Conservation (phyloP, 2,113 vertebrate species). For the Epinephelus cyanopodus region DNA sequence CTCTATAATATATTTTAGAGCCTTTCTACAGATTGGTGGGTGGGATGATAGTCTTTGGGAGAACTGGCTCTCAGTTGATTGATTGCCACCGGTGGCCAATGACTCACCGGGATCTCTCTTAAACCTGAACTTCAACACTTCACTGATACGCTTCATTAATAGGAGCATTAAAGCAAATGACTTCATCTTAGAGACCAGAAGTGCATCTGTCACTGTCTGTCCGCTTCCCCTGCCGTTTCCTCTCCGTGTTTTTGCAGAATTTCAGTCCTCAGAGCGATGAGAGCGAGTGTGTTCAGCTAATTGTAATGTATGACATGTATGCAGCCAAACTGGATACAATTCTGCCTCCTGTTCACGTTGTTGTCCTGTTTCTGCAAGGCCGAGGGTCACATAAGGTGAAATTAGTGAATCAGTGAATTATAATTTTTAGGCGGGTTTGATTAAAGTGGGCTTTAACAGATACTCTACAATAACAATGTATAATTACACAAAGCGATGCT, state of each 20-base stretch:
- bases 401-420: too few relatives aligned
- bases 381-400: too few relatives aligned
- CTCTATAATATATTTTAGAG: neutral
- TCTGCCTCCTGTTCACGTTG: neutral
- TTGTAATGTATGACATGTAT: neutral
- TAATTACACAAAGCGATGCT: too few relatives aligned
- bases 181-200: constrained; percentile 54
- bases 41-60: constrained; percentile 20
- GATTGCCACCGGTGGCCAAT: constrained; percentile 49
- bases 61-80: constrained; percentile 40
- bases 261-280: neutral
- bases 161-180: constrained; percentile 60
- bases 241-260: neutral
- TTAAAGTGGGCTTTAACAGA: too few relatives aligned
- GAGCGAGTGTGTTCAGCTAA: neutral
- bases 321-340: neutral
- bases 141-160: constrained; percentile 70
- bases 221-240: constrained; percentile 40
- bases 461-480: too few relatives aligned
- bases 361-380: neutral
- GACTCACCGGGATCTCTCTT: constrained; percentile 47
- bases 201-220: constrained; percentile 61
- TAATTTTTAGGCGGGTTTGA: too few relatives aligned
- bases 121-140: constrained; percentile 59
- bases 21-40: neutral